Base-by-base conservation (phyloP, 2,888 invertebrate genomes). In the Heliconius charithonia region DNA sequence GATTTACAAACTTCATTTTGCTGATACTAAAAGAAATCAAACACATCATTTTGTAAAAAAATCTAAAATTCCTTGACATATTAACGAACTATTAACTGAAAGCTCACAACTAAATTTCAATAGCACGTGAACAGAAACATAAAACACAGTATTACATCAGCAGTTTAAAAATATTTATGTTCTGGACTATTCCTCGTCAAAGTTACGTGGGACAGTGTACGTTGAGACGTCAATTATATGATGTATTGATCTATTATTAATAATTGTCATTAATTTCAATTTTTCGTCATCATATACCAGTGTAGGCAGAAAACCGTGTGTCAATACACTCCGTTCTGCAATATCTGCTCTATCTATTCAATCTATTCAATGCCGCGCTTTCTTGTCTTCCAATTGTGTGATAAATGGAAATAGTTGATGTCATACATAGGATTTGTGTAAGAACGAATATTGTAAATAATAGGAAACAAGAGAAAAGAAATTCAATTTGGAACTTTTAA, bases 121-220 rank as follows among this genome's bases (percentile, higher is more conserved):
- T 66, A 65, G 59, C 45, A 75, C 70, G 51, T 67, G 51, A 25
- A 37, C 32, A 72, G 27, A 70, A 74, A 79, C 75, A 78, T 77
- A 80, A 79, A 81, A 71, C 78, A 71, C 78, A 32, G 22, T 77
- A 83, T 83, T 82, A 83, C 83, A 82, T 84, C 84, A 83, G 79
- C 76, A 37, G 72, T 76, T 81, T 81, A 45, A 79, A 84, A 82
- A 83, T 84, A 84, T 82, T 81, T 41, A 75, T 62, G 73, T 62
- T 79, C 77, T 79, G 81, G 79, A 82, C 76, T 80, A 80, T 83
- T 83, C 79, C 76, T 69, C 74, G 51, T 63, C 63, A 70, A 75
- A 67, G 45, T 78, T 75, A 79, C 76, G 80, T 80, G 67, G 78
- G 73, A 80, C 73, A 78, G 73, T 9, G 25, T 66, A 65, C 32